Evolutionary conservation across 2,113 vertebrate genomes (phyloP), one percentile per base, ranked within the genome.

Genomic region (Andinoacara biseriatus): DNA sequence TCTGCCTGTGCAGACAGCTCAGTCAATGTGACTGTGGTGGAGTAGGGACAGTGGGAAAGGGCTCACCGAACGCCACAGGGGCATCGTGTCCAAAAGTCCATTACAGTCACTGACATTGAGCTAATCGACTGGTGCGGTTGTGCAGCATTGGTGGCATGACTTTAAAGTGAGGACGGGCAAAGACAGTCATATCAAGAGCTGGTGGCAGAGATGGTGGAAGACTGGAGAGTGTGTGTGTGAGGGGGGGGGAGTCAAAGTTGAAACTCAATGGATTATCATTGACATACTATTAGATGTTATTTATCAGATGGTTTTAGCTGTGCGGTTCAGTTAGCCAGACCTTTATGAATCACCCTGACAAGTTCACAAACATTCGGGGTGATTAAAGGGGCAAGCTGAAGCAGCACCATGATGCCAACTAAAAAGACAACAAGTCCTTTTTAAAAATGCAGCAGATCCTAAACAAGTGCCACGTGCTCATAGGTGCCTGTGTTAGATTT

Each of bases 101-200:
- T 94, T 91, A 91, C 69, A 87, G 83, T 78, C 87, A 78, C 56
- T 80, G 92, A 94, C 88, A 93, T 90, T 85, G 93, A 94, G 90
- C 90, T 94, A 93, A 94, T 91, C 85, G 94, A 95, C 88, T 89
- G 63, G 60, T 54, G 31, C 75, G 76, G 75, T 58, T 78, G 69
- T 85, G 81, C 84, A 86, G 59, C 83, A 29, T 87, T 49, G 57
- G 87, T 57, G 57, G 65, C 61, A 63, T 76, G 86, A 86, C 87
- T 87, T 84, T 82, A 43, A 83, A 78, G 86, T 82, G 84, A 80
- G 77, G 56, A 62, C 46, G 35, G 29, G 43, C 22, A 83, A 57
- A 80, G 65, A 11, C 65, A 57, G 35, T 57, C 63, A 75, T 81
- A 80, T 63, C 60, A 60, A 65, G 33, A 82, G 74, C 33, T 54